Evolutionary conservation across 2,113 vertebrate genomes (phyloP).

Genomic region (Chaenocephalus aceratus): DNA sequence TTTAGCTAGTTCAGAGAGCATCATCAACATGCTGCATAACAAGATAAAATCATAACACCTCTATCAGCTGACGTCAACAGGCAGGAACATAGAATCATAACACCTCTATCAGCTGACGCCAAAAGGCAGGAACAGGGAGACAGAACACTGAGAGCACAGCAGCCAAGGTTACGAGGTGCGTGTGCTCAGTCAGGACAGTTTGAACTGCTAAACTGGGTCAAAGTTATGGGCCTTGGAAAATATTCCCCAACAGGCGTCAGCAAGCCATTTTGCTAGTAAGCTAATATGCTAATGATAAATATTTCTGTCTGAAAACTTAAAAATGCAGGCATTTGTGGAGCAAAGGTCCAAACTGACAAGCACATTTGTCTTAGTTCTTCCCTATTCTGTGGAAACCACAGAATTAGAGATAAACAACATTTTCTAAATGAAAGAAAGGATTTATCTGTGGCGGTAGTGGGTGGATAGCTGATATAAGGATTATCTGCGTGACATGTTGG

Average conservation of each 20-base stretch:
- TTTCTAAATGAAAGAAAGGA: conserved; percentile 22
- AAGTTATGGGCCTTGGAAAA: no score
- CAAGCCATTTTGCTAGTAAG: conserved; percentile 4
- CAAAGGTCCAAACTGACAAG: background rate
- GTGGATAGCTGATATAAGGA: conserved; percentile 53
- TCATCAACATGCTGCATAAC: no score
- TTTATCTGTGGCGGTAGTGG: conserved; percentile 44
- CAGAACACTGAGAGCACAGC: no score
- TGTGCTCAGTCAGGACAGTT: no score
- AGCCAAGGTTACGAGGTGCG: no score
- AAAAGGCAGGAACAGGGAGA: no score
- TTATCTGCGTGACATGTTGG: conserved; percentile 38
- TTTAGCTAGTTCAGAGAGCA: no score
- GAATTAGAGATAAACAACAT: conserved; percentile 32
- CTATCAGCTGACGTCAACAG: no score
- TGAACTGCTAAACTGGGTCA: no score
- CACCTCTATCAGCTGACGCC: no score
- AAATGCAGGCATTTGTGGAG: conserved; percentile 5
- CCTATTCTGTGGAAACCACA: conserved; percentile 18
- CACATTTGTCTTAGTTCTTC: conserved; percentile 8
- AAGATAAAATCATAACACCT: no score
- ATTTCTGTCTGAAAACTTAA: conserved; percentile 1
- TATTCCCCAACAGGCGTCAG: background rate
- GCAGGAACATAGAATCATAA: no score
- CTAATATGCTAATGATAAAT: conserved; percentile 33